Conservation (phyloP, 53 echinoderm and acorn worm genomes). For the Stichopus horrens region DNA sequence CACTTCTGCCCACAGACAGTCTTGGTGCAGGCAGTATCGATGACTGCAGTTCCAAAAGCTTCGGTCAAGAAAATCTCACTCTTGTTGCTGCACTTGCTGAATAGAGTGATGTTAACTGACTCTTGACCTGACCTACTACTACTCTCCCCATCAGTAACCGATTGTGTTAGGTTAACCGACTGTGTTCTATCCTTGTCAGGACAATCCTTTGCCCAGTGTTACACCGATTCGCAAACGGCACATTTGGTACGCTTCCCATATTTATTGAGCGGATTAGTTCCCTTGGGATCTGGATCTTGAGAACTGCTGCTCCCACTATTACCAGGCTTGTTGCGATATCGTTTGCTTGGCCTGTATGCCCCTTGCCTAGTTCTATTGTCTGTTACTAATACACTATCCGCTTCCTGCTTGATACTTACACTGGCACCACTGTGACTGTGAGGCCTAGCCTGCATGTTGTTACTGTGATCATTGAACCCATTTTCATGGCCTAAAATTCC, state of each 20-base stretch:
- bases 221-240: constrained; percentile 34
- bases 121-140: not conserved
- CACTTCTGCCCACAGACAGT: constrained; percentile 38
- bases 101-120: constrained; percentile 41
- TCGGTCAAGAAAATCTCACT: too few relatives aligned
- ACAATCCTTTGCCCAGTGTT: constrained; percentile 39
- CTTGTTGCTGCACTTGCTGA: too few relatives aligned
- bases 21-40: constrained; percentile 43
- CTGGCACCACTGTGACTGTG: not conserved
- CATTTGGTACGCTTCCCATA: constrained; percentile 30
- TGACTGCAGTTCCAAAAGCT: too few relatives aligned
- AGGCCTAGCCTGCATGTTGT: not conserved
- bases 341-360: not conserved
- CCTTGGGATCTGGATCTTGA: not conserved
- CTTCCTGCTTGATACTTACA: not conserved
- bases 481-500: not conserved
- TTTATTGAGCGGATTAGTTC: constrained; percentile 12
- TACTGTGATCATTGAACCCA: not conserved
- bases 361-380: not conserved
- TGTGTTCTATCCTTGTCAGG: constrained; percentile 3
- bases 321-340: not conserved
- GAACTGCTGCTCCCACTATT: not conserved
- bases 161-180: too few relatives aligned
- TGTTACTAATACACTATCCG: not conserved
- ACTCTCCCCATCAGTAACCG: not conserved